Evolutionary conservation across 1,140 invertebrate genomes (phyloP), one percentile per base, ranked within the genome.

Genomic region (Whitmania pigra): DNA sequence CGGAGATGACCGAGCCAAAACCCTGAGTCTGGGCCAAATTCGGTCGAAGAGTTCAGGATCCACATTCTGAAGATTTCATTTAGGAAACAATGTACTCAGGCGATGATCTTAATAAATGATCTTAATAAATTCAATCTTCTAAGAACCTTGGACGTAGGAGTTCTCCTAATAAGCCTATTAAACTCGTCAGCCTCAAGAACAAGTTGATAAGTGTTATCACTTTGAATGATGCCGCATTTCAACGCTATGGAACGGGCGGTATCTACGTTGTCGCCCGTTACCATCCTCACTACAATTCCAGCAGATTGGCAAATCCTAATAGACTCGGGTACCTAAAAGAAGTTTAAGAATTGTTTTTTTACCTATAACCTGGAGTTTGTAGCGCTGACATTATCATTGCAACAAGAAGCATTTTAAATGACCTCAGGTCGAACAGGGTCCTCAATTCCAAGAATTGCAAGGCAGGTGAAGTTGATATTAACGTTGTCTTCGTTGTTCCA

Each of bases 221-320:
- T 31, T 20, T 22, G 22, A 63, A 63, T 63, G 57, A 63, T 63
- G 60, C 96, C 96, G 84, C 96, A 99, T 82, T 98, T 97, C 22
- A 63, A 13, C 0, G 57, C 57, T 15, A 63, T 63, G 57, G 57
- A 63, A 22, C 57, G 22, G 22, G 57, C 57, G 18, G 57, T 63
- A 15, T 63, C 57, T 22, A 63, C 18, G 57, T 63, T 63, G 84
- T 99, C 96, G 73, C 96, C 96, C n/a, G 97, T 99, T 43, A 99
- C 96, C 97, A 99, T 99, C 71, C 97, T 87, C 7, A 99, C 97
- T n/a, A 93, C 97, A 76, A 99, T 99, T 76, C 96, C 96, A 49
- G 96, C 93, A 78, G 89, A 88, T 84, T 98, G 93, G 83, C 96
- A 99, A 81, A 90, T 92, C 73, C 86, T 86, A 76, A 97, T 98